These are phyloP conservation scores for Mythimna impura DNA, from an alignment of 2,888 invertebrate genomes.

Conservation along the genomic window DNA sequence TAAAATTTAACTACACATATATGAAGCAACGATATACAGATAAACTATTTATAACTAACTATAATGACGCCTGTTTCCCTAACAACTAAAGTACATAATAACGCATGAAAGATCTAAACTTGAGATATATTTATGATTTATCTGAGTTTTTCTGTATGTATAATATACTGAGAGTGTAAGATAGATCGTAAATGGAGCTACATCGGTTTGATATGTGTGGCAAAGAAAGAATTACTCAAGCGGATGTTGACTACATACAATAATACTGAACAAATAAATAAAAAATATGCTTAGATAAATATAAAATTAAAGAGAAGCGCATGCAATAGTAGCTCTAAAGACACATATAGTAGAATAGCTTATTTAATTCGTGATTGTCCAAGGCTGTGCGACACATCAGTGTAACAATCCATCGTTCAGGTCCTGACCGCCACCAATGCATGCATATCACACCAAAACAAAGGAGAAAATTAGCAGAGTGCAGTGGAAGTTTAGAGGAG, in stretches of 20 bases:
- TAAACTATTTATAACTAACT: constrained; percentile 65
- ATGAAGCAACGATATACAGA: constrained; percentile 78
- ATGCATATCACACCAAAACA: constrained; percentile 87
- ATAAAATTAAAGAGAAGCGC: constrained; percentile 50
- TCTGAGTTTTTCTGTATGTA: constrained; percentile 48
- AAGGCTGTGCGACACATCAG: constrained; percentile 76
- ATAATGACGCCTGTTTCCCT: constrained; percentile 60
- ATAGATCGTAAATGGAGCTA: constrained; percentile 41
- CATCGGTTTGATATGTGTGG: constrained; percentile 12
- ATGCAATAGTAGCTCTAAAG: constrained; percentile 63
- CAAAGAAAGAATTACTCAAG: constrained; percentile 22
- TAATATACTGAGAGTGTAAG: constrained; percentile 52
- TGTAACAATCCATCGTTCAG: constrained; percentile 89
- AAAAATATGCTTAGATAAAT: constrained; percentile 40
- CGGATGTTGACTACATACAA: constrained; percentile 20
- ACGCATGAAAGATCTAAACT: constrained; percentile 55
- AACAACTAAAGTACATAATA: constrained; percentile 55
- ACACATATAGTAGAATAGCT: constrained; percentile 65
- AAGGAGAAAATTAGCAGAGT: constrained; percentile 82
- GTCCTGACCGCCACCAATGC: constrained; percentile 87
- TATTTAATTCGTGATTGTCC: constrained; percentile 64
- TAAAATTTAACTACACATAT: constrained; percentile 77
- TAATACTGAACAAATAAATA: constrained; percentile 33
- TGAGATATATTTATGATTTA: constrained; percentile 39
- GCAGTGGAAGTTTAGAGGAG: constrained; percentile 67